Conservation (phyloP, 2,113 vertebrate genomes). For the Hydropotes inermis region DNA sequence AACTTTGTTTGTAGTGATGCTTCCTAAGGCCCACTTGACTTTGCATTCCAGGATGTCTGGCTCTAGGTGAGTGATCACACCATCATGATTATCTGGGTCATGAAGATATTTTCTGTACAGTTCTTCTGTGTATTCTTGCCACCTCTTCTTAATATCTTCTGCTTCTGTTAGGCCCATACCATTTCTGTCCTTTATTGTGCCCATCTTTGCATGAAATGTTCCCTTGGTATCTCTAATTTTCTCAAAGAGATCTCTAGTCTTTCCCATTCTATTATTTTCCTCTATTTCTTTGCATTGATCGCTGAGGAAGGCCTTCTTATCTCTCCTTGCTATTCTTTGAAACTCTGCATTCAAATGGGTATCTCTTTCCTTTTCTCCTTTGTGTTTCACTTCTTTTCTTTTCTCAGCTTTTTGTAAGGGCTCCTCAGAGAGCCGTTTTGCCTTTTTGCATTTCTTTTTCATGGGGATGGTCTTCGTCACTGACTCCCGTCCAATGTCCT, state of each 20-base stretch:
- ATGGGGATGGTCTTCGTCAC: neutral
- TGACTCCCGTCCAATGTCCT: fast-evolving
- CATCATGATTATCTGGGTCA: neutral
- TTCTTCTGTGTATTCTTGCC: neutral
- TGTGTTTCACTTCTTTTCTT: neutral
- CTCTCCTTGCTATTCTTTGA: neutral
- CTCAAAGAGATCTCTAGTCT: neutral
- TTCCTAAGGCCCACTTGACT: neutral
- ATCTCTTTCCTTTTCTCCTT: neutral
- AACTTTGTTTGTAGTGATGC: fast-evolving
- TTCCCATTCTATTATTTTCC: neutral
- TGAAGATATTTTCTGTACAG: neutral
- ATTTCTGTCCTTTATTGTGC: neutral
- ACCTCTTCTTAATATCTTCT: neutral
- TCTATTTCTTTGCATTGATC: neutral
- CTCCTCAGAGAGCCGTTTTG: neutral
- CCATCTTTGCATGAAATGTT: neutral
- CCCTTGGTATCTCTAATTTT: neutral
- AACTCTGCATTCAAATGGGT: neutral
- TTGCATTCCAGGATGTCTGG: fast-evolving
- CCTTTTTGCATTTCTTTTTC: neutral
- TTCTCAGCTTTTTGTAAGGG: neutral
- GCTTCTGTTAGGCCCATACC: neutral
- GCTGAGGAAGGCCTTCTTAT: neutral
- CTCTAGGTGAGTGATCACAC: neutral